Conservation (phyloP, 1,140 invertebrate species). For the Ylistrum balloti region DNA sequence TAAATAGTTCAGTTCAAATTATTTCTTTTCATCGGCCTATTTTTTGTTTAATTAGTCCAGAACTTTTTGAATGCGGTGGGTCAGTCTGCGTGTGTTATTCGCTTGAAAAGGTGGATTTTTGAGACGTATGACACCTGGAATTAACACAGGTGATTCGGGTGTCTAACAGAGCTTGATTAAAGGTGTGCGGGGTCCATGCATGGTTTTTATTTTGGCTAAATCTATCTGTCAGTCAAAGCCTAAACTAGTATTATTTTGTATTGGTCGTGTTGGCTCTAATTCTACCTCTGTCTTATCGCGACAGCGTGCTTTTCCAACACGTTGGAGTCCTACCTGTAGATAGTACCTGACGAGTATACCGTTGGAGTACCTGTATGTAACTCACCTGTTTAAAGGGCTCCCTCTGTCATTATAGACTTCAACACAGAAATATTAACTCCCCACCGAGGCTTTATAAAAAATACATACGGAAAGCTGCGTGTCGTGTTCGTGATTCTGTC, state of each 20-base stretch:
- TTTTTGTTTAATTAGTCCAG: constrained; percentile 28
- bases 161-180: constrained; percentile 20
- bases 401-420: constrained; percentile 5
- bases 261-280: neutral
- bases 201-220: neutral
- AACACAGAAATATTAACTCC: neutral
- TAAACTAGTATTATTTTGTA: neutral
- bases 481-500: neutral
- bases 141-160: neutral
- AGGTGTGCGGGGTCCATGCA: neutral
- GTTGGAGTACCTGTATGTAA: neutral
- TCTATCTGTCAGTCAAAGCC: neutral
- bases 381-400: constrained; percentile 2
- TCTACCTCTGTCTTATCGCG: neutral
- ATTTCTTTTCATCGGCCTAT: constrained; percentile 35
- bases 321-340: neutral
- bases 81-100: constrained; percentile 23
- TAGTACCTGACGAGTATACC: neutral
- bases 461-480: neutral
- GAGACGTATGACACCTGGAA: neutral
- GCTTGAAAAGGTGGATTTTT: constrained; percentile 3
- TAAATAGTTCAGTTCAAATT: neutral
- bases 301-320: neutral
- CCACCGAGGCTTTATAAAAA: neutral
- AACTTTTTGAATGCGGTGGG: neutral